These are phyloP conservation scores for Lymantria monacha DNA, from an alignment of 2,888 invertebrate genomes.

Conservation along the genomic window DNA sequence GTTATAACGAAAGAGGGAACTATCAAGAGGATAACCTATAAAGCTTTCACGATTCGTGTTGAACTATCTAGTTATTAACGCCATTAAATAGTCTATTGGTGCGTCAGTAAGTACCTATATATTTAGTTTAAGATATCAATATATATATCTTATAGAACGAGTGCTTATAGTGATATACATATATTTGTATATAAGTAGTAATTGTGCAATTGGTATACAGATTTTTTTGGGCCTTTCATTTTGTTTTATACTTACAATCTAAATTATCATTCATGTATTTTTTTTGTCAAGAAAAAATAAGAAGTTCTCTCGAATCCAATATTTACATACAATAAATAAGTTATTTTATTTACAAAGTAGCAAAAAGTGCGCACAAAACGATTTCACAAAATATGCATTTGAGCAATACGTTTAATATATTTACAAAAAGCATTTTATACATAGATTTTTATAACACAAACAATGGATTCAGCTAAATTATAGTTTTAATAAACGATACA, in stretches of 20 bases:
- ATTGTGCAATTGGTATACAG: slow-evolving; percentile 77
- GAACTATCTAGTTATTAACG: slow-evolving; percentile 48
- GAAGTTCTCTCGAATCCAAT: slow-evolving; percentile 57
- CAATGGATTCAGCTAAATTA: slow-evolving; percentile 28
- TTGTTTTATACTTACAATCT: slow-evolving; percentile 59
- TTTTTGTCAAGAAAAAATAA: slow-evolving; percentile 45
- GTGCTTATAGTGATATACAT: slow-evolving; percentile 56
- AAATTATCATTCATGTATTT: slow-evolving; percentile 34
- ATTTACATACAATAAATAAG: slow-evolving; percentile 52
- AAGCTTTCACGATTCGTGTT: slow-evolving; percentile 17
- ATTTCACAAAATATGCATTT: slow-evolving; percentile 81
- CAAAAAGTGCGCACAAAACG: slow-evolving; percentile 81
- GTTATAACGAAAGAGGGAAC: slow-evolving; percentile 8
- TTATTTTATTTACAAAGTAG: slow-evolving; percentile 72
- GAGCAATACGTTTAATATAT: slow-evolving; percentile 79
- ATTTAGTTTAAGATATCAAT: slow-evolving; percentile 44
- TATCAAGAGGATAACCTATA: slow-evolving; percentile 16
- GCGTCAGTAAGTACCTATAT: slow-evolving; percentile 46
- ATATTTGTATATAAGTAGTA: slow-evolving; percentile 60
- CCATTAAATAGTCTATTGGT: slow-evolving; percentile 63
- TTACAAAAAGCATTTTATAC: slow-evolving; percentile 71
- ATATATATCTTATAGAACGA: slow-evolving; percentile 46
- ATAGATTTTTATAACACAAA: slow-evolving; percentile 35
- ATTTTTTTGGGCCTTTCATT: slow-evolving; percentile 73
- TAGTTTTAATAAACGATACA: slow-evolving; percentile 10